These are phyloP conservation scores for Zaprionus vittiger DNA, from an alignment of 1,140 invertebrate genomes.

Conservation along the genomic window DNA sequence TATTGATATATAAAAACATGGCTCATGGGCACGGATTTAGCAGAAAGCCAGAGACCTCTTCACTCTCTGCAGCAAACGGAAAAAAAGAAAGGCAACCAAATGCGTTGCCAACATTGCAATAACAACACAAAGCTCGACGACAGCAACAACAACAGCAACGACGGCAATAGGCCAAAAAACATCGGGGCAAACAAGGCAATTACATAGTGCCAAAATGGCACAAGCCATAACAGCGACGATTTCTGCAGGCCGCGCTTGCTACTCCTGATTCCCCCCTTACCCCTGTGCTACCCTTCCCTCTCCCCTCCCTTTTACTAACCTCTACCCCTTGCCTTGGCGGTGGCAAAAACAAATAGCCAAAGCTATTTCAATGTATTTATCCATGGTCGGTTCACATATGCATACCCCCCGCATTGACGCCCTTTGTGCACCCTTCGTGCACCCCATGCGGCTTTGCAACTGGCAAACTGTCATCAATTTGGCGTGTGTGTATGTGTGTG, in stretches of 20 bases:
- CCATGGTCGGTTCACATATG: slow-evolving; percentile 70
- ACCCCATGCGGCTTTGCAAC: slow-evolving; percentile 76
- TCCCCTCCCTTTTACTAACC: not conserved
- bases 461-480: slow-evolving; percentile 83
- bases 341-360: slow-evolving; percentile 79
- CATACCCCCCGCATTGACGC: slow-evolving; percentile 48
- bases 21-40: slow-evolving; percentile 71
- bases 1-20: slow-evolving; percentile 77
- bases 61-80: not conserved
- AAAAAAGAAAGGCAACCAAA: slow-evolving; percentile 41
- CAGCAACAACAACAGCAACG: slow-evolving; percentile 8
- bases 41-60: slow-evolving; percentile 44
- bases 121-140: slow-evolving; percentile 49
- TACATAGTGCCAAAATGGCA: slow-evolving; percentile 81
- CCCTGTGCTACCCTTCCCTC: not conserved
- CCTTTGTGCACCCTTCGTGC: slow-evolving; percentile 27
- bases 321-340: slow-evolving; percentile 10
- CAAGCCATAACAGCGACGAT: slow-evolving; percentile 71
- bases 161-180: slow-evolving; percentile 62
- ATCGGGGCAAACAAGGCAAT: slow-evolving; percentile 78
- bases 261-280: not conserved
- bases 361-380: slow-evolving; percentile 81
- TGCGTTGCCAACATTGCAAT: slow-evolving; percentile 72
- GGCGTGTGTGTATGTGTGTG: slow-evolving; percentile 48
- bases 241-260: slow-evolving; percentile 27